Evolutionary conservation across 2,113 vertebrate genomes (phyloP).

Genomic region (Scopus umbretta): DNA sequence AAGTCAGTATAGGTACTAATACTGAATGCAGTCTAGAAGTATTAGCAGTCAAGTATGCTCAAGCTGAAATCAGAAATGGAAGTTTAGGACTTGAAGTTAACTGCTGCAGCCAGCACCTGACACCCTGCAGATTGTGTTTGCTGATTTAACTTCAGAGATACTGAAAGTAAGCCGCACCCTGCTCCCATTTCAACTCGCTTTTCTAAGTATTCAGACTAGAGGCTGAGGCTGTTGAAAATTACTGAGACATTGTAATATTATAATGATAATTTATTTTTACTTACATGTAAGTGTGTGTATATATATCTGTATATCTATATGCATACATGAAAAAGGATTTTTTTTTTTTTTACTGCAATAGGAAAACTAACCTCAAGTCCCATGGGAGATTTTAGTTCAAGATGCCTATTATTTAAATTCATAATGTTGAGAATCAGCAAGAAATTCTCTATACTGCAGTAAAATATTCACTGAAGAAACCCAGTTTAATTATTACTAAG

Average conservation of each 20-base stretch:
- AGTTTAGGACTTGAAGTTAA: background rate
- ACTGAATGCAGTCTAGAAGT: no score
- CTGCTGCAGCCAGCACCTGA: background rate
- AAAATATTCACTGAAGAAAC: background rate
- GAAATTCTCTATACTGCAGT: background rate
- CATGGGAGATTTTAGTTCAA: background rate
- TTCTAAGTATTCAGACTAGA: background rate
- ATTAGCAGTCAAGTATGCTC: background rate
- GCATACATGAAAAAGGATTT: background rate
- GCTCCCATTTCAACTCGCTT: background rate
- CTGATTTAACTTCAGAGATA: background rate
- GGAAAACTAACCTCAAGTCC: background rate
- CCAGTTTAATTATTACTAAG: background rate
- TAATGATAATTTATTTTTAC: background rate
- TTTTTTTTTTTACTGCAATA: background rate
- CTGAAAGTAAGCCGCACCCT: accelerated
- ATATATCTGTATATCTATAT: background rate
- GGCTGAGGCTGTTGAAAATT: background rate
- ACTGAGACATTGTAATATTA: accelerated
- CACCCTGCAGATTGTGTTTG: accelerated
- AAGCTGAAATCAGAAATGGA: background rate
- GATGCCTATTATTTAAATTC: background rate
- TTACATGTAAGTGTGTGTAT: background rate
- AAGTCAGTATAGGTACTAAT: background rate
- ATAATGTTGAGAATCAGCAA: background rate